Base-by-base conservation (phyloP, 1,140 invertebrate species). In the Euwallacea fornicatus region DNA sequence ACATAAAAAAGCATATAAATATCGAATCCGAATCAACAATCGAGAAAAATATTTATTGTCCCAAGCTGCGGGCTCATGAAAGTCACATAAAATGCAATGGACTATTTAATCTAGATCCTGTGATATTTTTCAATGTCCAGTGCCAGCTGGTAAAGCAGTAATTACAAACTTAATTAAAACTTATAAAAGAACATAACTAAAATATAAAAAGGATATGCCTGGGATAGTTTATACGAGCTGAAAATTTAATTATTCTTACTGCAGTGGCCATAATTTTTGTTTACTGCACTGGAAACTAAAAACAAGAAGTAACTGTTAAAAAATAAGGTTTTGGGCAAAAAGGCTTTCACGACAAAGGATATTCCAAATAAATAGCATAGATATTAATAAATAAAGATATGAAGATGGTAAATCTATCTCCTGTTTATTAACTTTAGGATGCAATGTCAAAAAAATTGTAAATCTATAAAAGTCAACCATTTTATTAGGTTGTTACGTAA, bases 371-470 rank as follows among this genome's bases (percentile, higher is more conserved):
- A 33, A 33, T 33, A 33, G 4, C 21, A 33, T 33, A 33, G 21
- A 4, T 1, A 33, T 33, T 33, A 33, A 33, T 33, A 33, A 33
- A 65, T 65, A 65, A 53, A 65, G 63, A 41, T 54, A 41, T 63
- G 16, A 47, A 15, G 58, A 53, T 41, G 43, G 46, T 66, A 66
- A 66, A 66, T 66, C 65, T 16, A 66, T 66, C 65, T 55, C 15
- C 7, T n/a, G 15, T 55, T 66, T 55, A 41, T 66, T 55, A 47
- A 63, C 13, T 66, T 66, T 66, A 55, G 63, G 41, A 16, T 42
- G n/a, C 44, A 55, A 42, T 66, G 47, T 66, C 33, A 56, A 10
- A 58, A 66, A 44, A 16, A 53, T 42, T 43, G 58, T 66, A 66
- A 66, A 66, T 66, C 42, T 66, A 33, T n/a, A 15, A 33, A 21